A percentile compares a stretch with the other conserved stretches of the same genome.
Evolutionary conservation across 1,140 invertebrate species (phyloP).

Genomic region (Pteromalus puparum): DNA sequence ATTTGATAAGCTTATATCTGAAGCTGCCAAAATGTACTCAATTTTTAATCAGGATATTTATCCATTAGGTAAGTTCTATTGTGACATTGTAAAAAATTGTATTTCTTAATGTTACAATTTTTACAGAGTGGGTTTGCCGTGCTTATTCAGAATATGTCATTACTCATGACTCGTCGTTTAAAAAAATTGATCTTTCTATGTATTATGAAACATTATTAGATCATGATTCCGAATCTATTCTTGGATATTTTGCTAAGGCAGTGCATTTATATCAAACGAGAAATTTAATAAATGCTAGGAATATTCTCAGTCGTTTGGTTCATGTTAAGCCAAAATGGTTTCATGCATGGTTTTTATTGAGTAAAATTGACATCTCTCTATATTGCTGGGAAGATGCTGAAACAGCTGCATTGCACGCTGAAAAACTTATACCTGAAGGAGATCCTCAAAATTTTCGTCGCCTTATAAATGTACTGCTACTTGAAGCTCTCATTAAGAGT

Average conservation of each 20-base stretch:
- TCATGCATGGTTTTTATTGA: conserved; percentile 72
- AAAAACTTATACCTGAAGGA: conserved; percentile 61
- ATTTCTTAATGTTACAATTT: conserved; percentile 24
- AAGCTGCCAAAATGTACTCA: conserved; percentile 74
- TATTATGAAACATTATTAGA: conserved; percentile 73
- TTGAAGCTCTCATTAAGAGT: conserved; percentile 70
- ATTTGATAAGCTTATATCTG: conserved; percentile 69
- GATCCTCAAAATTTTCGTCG: conserved; percentile 58
- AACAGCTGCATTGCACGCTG: conserved; percentile 72
- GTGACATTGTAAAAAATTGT: conserved; percentile 32
- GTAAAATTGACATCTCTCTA: conserved; percentile 76
- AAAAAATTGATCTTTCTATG: conserved; percentile 71
- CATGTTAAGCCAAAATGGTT: conserved; percentile 63
- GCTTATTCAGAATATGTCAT: conserved; percentile 75
- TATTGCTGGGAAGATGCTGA: conserved; percentile 78
- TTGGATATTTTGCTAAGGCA: conserved; percentile 78
- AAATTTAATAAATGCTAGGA: conserved; percentile 76
- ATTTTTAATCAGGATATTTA: conserved; percentile 74
- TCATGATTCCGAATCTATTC: conserved; percentile 77
- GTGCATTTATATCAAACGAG: conserved; percentile 75
- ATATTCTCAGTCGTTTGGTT: conserved; percentile 70
- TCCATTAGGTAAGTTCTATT: conserved; percentile 68
- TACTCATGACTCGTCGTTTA: conserved; percentile 62
- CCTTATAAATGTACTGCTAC: conserved; percentile 61
- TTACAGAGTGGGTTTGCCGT: conserved; percentile 79